Base-by-base conservation (phyloP, 2,888 invertebrate species). In the Microchrysa polita region DNA sequence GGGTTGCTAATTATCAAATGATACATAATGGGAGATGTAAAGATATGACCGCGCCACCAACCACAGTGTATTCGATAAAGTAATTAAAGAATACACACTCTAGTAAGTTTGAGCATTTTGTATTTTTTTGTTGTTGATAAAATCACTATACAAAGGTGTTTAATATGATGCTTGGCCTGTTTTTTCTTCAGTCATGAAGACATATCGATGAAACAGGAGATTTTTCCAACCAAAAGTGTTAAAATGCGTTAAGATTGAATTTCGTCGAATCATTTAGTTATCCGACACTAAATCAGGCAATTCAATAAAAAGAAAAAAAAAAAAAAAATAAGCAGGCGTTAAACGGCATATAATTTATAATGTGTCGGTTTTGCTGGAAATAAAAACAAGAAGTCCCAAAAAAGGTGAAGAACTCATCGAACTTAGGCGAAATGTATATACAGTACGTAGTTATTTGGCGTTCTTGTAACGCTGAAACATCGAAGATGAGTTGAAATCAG, bases 261-360 rank as follows among this genome's bases (percentile, higher is more conserved):
- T 40, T 23, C 27, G 14, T 61, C 61, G 61, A 40, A 61, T 61
- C 23, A 61, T 61, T 61, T 61, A 23, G 23, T 59, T 23, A n/a
- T 22, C 61, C 14, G 23, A 40, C 61, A 48, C 48, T 48, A 48
- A 48, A 48, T 48, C 48, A n/a, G 12, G 48, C 12, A n/a, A n/a
- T 48, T n/a, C 48, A 48, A 48, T 48, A 48, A 48, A 55, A 55
- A 55, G n/a, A n/a, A n/a, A n/a, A n/a, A n/a, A n/a, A n/a, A n/a
- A n/a, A n/a, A n/a, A n/a, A n/a, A n/a, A n/a, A n/a, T n/a, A n/a
- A n/a, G n/a, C n/a, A n/a, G 5, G 55, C 22, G 55, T 22, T 55
- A 55, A 55, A 23, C 60, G 34, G 16, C 34, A 14, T 23, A 48
- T 34, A 65, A 65, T 65, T 65, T 65, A 65, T 65, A 48, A 65